Evolutionary conservation across 2,797 vertebrate genomes (phyloP), one percentile per base, ranked within the genome.

Genomic region (Cuniculus paca): DNA sequence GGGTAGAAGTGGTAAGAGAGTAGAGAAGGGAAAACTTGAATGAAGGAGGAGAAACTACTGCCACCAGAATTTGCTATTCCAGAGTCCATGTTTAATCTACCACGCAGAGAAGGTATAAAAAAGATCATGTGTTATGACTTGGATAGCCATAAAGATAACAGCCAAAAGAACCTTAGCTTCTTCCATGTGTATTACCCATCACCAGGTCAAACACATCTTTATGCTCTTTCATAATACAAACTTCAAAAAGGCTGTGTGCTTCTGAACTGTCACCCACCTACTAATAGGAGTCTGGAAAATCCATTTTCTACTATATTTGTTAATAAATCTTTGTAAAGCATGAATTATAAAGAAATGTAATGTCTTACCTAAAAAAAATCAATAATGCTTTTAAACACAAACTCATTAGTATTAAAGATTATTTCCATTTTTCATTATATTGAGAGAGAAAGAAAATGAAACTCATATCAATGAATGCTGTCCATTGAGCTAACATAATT

Each of bases 261-360:
- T 89, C 52, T 5, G 12, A 36, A 80, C 17, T 24, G 58, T 63
- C 75, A 75, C 2, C 54, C 11, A 42, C 63, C 75, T 83, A 24
- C 75, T 94, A 96, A 95, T 72, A 95, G 52, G 78, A 60, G 19
- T 88, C 93, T 93, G 39, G 58, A 83, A 97, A 97, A 96, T 95
- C 94, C 45, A 96, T 95, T 96, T 95, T 95, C 70, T 70, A 86
- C 36, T 94, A 1, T 83, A 94, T 86, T 95, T 96, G 85, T 97
- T 97, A 93, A 97, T 98, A 97, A 97, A 97, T 97, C 96, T 96
- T 95, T 88, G 94, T 96, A 97, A 97, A 96, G 78, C 90, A 91
- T 95, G 91, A 94, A 96, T 96, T 97, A 91, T 88, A 97, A 98
- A 97, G 90, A 97, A 97, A 96, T 89, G 52, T 22, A 50, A 84